Evolutionary conservation across 2,797 vertebrate species (phyloP).

Genomic region (Etheostoma perlongum): DNA sequence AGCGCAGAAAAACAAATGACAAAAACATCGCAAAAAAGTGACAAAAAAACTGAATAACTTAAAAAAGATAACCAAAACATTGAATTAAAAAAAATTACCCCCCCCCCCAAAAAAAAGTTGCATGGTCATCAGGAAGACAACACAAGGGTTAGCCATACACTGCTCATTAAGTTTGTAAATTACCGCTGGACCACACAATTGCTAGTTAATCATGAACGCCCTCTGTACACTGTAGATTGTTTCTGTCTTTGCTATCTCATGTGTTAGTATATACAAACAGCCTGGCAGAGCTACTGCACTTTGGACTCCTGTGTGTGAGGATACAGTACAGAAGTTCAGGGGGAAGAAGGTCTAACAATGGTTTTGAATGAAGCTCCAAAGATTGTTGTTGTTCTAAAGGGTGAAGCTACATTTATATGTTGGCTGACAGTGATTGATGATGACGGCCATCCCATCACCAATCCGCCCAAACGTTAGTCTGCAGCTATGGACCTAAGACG

Average conservation of each 20-base stretch:
- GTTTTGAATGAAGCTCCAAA: constrained; percentile 13
- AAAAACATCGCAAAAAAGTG: too few species aligned
- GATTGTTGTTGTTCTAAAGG: neutral
- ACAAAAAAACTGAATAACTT: too few species aligned
- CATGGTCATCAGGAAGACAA: too few species aligned
- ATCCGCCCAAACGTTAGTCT: neutral
- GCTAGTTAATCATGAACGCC: constrained; percentile 82
- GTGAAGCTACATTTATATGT: neutral
- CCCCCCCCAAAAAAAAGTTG: too few species aligned
- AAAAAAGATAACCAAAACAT: too few species aligned
- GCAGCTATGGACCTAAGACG: constrained; percentile 56
- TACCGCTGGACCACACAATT: constrained; percentile 34
- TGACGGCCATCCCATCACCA: neutral
- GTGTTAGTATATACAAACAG: constrained; percentile 26
- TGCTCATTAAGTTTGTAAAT: constrained; percentile 28
- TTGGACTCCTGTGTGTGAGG: constrained; percentile 54
- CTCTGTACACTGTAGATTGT: constrained; percentile 57
- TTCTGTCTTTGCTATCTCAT: constrained; percentile 36
- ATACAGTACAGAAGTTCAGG: neutral
- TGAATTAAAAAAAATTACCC: too few species aligned
- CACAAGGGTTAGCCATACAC: constrained; percentile 2
- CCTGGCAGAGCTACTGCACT: constrained; percentile 52
- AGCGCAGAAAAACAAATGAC: too few species aligned
- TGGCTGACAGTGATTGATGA: neutral
- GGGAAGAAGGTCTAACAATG: constrained; percentile 9